Evolutionary conservation across 2,888 invertebrate genomes (phyloP).

Genomic region (Teleiodes luculella): DNA sequence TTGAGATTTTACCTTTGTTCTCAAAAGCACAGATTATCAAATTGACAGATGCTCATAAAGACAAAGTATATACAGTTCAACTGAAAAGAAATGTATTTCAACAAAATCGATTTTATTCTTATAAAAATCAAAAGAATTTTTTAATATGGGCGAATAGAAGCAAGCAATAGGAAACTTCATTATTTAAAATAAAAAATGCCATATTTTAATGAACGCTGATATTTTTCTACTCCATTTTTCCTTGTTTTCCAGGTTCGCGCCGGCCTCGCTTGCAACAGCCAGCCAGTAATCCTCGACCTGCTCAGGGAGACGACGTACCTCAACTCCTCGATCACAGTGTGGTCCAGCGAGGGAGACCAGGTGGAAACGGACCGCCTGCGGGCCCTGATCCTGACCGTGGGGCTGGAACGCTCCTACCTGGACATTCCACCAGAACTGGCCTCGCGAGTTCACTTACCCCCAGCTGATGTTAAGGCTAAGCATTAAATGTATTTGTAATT

Average conservation of each 20-base stretch:
- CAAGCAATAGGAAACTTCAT: too few relatives aligned
- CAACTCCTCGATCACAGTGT: constrained; percentile 86
- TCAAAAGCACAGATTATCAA: too few relatives aligned
- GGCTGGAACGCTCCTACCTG: constrained; percentile 83
- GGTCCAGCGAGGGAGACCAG: constrained; percentile 84
- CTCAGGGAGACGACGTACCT: constrained; percentile 70
- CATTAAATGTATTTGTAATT: constrained; percentile 31
- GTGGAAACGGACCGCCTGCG: constrained; percentile 83
- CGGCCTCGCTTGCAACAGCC: constrained; percentile 81
- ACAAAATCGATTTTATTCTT: too few relatives aligned
- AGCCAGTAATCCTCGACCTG: constrained; percentile 78
- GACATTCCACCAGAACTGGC: constrained; percentile 85
- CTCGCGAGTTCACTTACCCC: constrained; percentile 68
- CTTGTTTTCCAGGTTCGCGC: constrained; percentile 55
- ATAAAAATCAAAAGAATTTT: too few relatives aligned
- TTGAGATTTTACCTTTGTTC: too few relatives aligned
- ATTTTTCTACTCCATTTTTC: too few relatives aligned
- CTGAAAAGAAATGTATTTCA: too few relatives aligned
- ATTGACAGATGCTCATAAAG: too few relatives aligned
- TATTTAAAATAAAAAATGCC: too few relatives aligned
- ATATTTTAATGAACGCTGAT: too few relatives aligned
- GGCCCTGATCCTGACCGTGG: constrained; percentile 82
- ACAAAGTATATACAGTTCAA: too few relatives aligned
- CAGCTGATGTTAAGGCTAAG: constrained; percentile 43
- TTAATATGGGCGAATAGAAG: too few relatives aligned